phyloP scores from a whole-genome alignment of 2,797 vertebrate genomes.

The Selene dorsalis region DNA sequence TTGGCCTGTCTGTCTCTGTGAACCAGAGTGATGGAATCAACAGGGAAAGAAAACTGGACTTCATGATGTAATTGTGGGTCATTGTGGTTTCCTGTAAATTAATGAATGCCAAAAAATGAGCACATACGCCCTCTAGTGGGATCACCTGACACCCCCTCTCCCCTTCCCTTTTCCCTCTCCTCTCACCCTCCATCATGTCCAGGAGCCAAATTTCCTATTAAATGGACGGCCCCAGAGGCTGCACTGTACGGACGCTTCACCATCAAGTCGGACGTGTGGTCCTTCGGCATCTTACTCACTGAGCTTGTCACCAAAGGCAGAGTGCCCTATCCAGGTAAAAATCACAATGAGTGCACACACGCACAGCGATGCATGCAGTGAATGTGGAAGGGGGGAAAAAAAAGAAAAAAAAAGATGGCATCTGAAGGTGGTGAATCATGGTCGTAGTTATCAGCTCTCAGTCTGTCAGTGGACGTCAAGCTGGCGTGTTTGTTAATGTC shows the following conservation, averaged over 20 bases:
- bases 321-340: constrained; percentile 96
- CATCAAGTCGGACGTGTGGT: constrained; percentile 98
- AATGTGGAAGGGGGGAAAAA: constrained; percentile 1
- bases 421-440: constrained; percentile 39
- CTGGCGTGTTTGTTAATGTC: constrained; percentile 63
- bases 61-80: constrained; percentile 26
- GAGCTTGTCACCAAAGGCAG: constrained; percentile 96
- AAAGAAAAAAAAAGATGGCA: neutral
- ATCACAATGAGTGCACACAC: constrained; percentile 14
- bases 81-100: constrained; percentile 25
- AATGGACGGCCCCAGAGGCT: constrained; percentile 96
- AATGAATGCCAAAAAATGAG: constrained; percentile 3
- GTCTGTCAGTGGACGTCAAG: constrained; percentile 56
- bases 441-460: constrained; percentile 46
- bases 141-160: neutral
- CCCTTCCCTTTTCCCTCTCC: neutral
- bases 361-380: constrained; percentile 1
- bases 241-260: constrained; percentile 95
- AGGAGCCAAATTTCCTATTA: constrained; percentile 98
- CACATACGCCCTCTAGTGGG: constrained; percentile 58
- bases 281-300: constrained; percentile 94
- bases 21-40: neutral
- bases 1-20: neutral
- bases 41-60: neutral
- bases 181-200: constrained; percentile 17